Evolutionary conservation across 1,140 invertebrate species (phyloP).

Genomic region (Samia ricini): DNA sequence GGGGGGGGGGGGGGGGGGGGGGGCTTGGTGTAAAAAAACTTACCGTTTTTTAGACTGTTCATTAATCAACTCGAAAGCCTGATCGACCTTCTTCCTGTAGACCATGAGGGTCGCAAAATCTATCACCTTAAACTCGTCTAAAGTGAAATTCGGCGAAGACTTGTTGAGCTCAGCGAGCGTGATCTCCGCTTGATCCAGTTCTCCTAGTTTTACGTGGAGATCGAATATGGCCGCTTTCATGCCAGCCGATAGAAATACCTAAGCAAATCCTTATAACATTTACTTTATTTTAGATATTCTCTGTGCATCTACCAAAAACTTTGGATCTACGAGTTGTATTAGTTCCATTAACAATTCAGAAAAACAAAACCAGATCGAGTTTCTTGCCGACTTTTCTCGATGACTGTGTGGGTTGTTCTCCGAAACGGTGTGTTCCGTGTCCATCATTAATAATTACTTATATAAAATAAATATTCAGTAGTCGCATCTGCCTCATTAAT

Average conservation of each 20-base stretch:
- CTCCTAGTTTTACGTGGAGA: slow-evolving; percentile 69
- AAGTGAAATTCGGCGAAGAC: slow-evolving; percentile 60
- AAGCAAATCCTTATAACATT: slow-evolving; percentile 17
- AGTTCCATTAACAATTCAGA: too few relatives aligned
- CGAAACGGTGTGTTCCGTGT: too few relatives aligned
- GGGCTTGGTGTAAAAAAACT: neutral
- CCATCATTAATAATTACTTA: too few relatives aligned
- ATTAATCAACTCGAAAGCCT: slow-evolving; percentile 70
- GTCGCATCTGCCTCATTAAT: too few relatives aligned
- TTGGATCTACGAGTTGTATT: too few relatives aligned
- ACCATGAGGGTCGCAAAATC: slow-evolving; percentile 77
- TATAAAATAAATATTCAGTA: too few relatives aligned
- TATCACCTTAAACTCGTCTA: slow-evolving; percentile 79
- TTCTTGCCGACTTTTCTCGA: too few relatives aligned
- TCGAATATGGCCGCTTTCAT: slow-evolving; percentile 78
- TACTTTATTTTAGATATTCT: neutral
- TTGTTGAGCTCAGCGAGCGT: slow-evolving; percentile 68
- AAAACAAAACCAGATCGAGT: too few relatives aligned
- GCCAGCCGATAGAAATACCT: slow-evolving; percentile 74
- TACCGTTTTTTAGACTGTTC: slow-evolving; percentile 62
- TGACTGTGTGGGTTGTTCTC: too few relatives aligned
- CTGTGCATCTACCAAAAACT: too few relatives aligned
- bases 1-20: too few relatives aligned
- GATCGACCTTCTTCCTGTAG: slow-evolving; percentile 60
- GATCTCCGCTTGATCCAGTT: slow-evolving; percentile 70